Evolutionary conservation across 2,113 vertebrate genomes (phyloP), one percentile per base, ranked within the genome.

Genomic region (Ornithorhynchus anatinus): DNA sequence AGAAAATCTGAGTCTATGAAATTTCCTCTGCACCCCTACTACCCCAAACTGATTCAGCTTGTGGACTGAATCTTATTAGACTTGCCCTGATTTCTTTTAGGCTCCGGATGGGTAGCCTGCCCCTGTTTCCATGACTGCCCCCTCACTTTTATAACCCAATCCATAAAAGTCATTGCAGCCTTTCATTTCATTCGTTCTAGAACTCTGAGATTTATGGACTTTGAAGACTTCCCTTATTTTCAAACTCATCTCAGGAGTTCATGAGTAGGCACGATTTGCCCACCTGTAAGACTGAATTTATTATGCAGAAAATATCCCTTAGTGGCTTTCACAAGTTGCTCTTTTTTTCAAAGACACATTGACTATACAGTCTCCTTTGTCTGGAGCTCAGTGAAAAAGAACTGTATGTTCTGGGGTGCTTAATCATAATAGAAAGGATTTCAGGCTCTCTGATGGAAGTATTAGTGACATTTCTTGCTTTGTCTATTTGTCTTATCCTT

Each of bases 141-240:
- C 48, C 60, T 81, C 69, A 83, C 35, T 69, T 60, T 77, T 85
- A 77, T 79, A 39, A 77, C 42, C 56, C 77, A 72, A 33, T 62
- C 66, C 74, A 48, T 84, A 81, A 84, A 64, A 61, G 5, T 58
- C 23, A 37, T 48, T 69, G 57, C 61, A 57, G 65, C 77, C 79
- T 83, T 79, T 69, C 56, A 59, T 60, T 39, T 29, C 66, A 69
- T 69, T 58, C 59, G 79, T 79, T 84, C 51, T 53, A 33, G 25
- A 25, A 70, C 57, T 69, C 63, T 79, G 67, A 69, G 77, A 57
- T 77, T 54, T 54, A 75, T 73, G 63, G 75, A 75, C 66, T 66
- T 58, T 72, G 40, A 77, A 75, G 58, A 23, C 14, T 31, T 32
- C 52, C 52, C 52, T 77, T 56, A 74, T 72, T 79, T 83, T 69